Conservation (phyloP, 2,797 vertebrate species). For the Tachyglossus aculeatus region DNA sequence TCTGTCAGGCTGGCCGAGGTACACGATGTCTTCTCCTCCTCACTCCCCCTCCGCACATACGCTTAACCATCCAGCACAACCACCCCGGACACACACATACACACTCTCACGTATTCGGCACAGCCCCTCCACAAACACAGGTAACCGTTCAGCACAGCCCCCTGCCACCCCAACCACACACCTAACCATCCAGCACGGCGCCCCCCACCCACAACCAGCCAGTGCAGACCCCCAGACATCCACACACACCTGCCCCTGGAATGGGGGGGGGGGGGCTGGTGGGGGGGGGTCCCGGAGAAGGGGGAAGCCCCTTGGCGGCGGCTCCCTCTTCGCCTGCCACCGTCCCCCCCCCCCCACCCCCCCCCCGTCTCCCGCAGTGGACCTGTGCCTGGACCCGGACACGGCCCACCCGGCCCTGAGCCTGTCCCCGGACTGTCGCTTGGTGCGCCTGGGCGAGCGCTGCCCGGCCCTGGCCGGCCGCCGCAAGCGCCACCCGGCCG, state of each 20-base stretch:
- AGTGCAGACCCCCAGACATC: background rate
- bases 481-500: conserved; percentile 63
- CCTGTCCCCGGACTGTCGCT: conserved; percentile 68
- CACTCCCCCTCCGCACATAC: too few species aligned
- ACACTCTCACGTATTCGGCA: conserved; percentile 53
- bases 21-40: too few species aligned
- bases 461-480: conserved; percentile 61
- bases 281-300: background rate
- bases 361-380: conserved; percentile 57
- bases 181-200: background rate
- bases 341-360: rapidly evolving
- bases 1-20: conserved; percentile 68
- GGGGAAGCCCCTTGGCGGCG: too few species aligned
- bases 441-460: conserved; percentile 65
- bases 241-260: background rate
- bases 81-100: too few species aligned
- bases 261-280: background rate
- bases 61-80: too few species aligned
- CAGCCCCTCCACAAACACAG: conserved; percentile 50
- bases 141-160: too few species aligned
- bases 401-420: conserved; percentile 71
- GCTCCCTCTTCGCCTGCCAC: too few species aligned
- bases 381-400: conserved; percentile 70
- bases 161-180: rapidly evolving
- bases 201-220: too few species aligned